These are phyloP conservation scores for Pleuronectes platessa DNA, from an alignment of 2,113 vertebrate genomes.

Conservation along the genomic window DNA sequence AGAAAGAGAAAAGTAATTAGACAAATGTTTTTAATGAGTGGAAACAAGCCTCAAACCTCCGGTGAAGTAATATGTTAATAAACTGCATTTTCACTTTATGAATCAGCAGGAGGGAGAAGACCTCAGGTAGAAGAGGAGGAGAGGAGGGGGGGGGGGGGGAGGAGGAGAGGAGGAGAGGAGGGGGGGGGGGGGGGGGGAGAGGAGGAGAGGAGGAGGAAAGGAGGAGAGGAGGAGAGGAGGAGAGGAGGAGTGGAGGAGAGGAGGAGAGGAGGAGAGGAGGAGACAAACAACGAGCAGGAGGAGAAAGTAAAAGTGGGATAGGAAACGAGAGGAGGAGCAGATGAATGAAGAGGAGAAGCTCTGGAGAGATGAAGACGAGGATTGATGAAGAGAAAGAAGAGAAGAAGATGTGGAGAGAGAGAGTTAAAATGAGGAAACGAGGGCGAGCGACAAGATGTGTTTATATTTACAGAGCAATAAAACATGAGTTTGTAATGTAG, in stretches of 20 bases:
- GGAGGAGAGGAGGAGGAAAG: too few relatives aligned
- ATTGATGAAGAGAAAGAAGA: not conserved
- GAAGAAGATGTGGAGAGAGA: not conserved
- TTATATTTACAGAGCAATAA: not conserved
- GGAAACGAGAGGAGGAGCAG: too few relatives aligned
- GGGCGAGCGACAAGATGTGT: not conserved
- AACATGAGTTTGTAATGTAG: not conserved
- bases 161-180: too few relatives aligned
- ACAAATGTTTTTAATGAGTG: slow-evolving; percentile 17
- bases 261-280: too few relatives aligned
- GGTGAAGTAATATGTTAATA: slow-evolving; percentile 25
- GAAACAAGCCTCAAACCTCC: not conserved
- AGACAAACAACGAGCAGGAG: too few relatives aligned
- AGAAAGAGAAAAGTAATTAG: slow-evolving; percentile 12
- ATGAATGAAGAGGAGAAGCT: too few relatives aligned
- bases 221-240: too few relatives aligned
- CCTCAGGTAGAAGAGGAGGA: slow-evolving; percentile 2
- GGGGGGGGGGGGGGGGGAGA: not conserved
- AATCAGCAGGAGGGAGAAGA: slow-evolving; percentile 36
- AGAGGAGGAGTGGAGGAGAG: too few relatives aligned
- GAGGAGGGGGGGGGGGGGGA: too few relatives aligned
- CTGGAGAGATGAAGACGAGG: not conserved
- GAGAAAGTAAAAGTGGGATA: too few relatives aligned
- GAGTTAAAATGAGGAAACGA: not conserved
- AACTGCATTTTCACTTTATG: not conserved